Percentiles rank a stretch among this genome's conserved stretches.
These are phyloP conservation scores for Toxotes jaculatrix DNA, from an alignment of 2,113 vertebrate species.

Conservation along the genomic window DNA sequence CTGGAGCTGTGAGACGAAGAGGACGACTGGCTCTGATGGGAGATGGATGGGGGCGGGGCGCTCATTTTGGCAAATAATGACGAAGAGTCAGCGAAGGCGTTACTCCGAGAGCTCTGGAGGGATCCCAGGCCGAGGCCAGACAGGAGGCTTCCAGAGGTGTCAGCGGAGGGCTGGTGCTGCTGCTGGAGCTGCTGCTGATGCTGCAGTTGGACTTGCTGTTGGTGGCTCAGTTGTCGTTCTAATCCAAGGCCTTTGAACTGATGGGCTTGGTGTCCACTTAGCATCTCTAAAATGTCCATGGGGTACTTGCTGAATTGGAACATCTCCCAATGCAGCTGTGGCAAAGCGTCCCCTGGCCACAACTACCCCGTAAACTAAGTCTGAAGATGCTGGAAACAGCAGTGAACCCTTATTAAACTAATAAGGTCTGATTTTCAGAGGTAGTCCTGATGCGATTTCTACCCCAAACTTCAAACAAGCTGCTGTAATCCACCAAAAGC, in stretches of 20 bases:
- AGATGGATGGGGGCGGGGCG: constrained; percentile 81
- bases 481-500: constrained; percentile 41
- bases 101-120: constrained; percentile 82
- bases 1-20: constrained; percentile 84
- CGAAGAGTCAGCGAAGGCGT: constrained; percentile 85
- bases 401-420: constrained; percentile 25
- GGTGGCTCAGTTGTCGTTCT: constrained; percentile 85
- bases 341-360: constrained; percentile 56
- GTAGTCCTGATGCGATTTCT: constrained; percentile 6
- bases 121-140: constrained; percentile 84
- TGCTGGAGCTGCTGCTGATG: constrained; percentile 87
- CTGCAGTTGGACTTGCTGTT: constrained; percentile 86
- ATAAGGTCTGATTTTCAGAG: constrained; percentile 15
- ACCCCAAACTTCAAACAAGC: constrained; percentile 23
- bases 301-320: constrained; percentile 89
- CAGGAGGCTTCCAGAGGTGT: constrained; percentile 82
- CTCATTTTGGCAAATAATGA: constrained; percentile 87
- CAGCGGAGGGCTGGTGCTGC: constrained; percentile 82
- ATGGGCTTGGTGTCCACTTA: constrained; percentile 87
- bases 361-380: constrained; percentile 34
- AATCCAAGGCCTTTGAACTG: constrained; percentile 87
- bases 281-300: constrained; percentile 89
- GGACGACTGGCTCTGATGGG: constrained; percentile 84
- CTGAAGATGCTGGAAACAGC: constrained; percentile 45
- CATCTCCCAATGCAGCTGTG: constrained; percentile 78